Conservation (phyloP, 2,113 vertebrate species). For the Trachemys scripta region DNA sequence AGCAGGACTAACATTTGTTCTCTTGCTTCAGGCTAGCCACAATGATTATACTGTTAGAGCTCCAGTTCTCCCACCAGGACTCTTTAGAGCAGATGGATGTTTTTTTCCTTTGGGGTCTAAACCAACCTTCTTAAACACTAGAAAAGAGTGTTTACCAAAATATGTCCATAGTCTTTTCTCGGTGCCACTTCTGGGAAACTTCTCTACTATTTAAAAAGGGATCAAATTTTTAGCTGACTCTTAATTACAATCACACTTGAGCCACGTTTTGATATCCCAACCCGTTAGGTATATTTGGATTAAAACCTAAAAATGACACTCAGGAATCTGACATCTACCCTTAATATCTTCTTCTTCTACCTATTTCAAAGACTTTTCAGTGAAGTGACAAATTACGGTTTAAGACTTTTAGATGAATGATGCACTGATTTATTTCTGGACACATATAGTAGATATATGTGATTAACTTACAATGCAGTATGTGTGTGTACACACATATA, state of each 20-base stretch:
- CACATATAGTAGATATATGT: rapidly evolving
- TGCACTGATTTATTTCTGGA: background rate
- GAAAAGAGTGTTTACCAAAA: conserved; percentile 16
- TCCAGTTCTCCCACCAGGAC: background rate
- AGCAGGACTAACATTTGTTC: background rate
- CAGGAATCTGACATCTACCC: background rate
- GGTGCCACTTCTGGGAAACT: background rate
- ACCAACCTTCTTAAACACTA: conserved; percentile 10
- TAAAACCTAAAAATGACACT: background rate
- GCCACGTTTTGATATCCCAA: background rate
- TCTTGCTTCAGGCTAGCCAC: background rate
- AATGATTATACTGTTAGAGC: background rate
- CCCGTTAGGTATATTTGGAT: background rate
- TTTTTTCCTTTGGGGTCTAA: conserved; percentile 11
- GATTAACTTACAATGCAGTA: background rate
- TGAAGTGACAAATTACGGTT: background rate
- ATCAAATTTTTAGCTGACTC: background rate
- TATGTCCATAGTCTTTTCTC: background rate
- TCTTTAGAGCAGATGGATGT: background rate
- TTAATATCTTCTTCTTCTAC: conserved; percentile 7
- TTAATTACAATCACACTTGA: background rate
- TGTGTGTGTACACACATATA: background rate
- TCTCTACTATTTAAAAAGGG: background rate
- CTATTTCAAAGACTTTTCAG: background rate
- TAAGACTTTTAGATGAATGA: background rate